phyloP scores from a whole-genome alignment of 2,113 vertebrate species.

The Stigmatopora nigra region DNA sequence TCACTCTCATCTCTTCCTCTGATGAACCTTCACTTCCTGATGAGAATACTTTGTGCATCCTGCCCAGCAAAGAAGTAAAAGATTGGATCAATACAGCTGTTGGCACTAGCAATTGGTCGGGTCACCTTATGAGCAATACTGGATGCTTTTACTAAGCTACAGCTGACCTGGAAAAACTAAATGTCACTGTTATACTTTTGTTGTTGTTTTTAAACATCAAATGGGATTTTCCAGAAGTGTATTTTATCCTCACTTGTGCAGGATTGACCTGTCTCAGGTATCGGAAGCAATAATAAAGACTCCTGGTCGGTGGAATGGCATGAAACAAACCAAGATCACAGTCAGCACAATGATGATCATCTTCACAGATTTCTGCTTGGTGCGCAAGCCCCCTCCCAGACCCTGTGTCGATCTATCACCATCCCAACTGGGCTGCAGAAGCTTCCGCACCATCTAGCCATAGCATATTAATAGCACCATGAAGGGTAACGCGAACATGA shows the following conservation, averaged over 20 bases:
- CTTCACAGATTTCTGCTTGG: constrained; percentile 89
- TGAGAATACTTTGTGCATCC: constrained; percentile 59
- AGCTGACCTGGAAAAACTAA: constrained; percentile 65
- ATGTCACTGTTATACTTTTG: not conserved
- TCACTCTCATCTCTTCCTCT: not conserved
- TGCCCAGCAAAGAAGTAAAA: constrained; percentile 93
- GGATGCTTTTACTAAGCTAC: constrained; percentile 75
- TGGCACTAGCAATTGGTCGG: constrained; percentile 85
- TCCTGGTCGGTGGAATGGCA: constrained; percentile 90
- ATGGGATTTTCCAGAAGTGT: not conserved
- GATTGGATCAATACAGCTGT: constrained; percentile 92
- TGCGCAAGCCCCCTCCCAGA: constrained; percentile 60
- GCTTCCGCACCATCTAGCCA: constrained; percentile 78
- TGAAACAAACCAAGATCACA: constrained; percentile 85
- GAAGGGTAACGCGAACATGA: constrained; percentile 85
- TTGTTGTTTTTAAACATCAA: not conserved
- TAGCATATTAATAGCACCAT: constrained; percentile 83
- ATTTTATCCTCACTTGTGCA: constrained; percentile 42
- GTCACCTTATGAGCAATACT: constrained; percentile 92
- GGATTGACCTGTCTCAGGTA: constrained; percentile 67
- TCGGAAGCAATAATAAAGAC: constrained; percentile 86
- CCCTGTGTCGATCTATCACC: constrained; percentile 47
- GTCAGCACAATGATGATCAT: constrained; percentile 87
- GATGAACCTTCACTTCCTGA: constrained; percentile 23
- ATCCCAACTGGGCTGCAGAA: constrained; percentile 72